Base-by-base conservation (phyloP, 35 echinoderm and acorn worm species). In the Hemicentrotus pulcherrimus region DNA sequence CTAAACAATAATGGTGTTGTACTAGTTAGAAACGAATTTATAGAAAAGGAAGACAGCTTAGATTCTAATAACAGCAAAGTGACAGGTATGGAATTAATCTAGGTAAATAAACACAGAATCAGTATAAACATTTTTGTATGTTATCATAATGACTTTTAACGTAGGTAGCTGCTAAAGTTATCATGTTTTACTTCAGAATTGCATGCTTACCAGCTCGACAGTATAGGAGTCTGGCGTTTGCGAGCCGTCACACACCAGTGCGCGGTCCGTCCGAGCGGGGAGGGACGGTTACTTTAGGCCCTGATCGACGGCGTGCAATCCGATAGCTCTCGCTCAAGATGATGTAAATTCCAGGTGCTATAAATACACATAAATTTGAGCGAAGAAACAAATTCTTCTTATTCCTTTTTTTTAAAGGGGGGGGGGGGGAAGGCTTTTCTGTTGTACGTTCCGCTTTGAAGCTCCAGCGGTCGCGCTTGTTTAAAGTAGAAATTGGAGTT, bases 321-420 rank as follows among this genome's bases (percentile, higher is more conserved):
- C 48, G 91, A 93, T 93, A 93, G 91, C 91, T 24, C 18, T 30
- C 91, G 91, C 47, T 93, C 12, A 58, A 50, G 46, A 48, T 93
- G 48, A 93, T 93, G 91, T 13, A 47, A 50, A 93, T 50, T 50
- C 91, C 91, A 93, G 46, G 91, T 93, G 91, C 91, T 47, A 28
- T 41, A 24, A 41, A 90, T 41, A 90, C 91, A 58, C 46, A 58
- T 47, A 28, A n/a, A 32, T 90, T 90, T 47, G 6, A 90, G 45
- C 5, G 32, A 90, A 45, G 87, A 22, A 35, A 86, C 10, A 33
- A 86, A 33, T 31, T 13, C 10, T 11, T 30, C 32, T 86, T 86
- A 7, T 33, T 22, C 4, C 35, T 90, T 30, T 90, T 22, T 90
- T n/a, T 22, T n/a, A 4, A 0, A 8, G 19, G 22, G 24, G 65